phyloP scores from a whole-genome alignment of 37 sponge, comb jelly and placozoan genomes.

The Hexactinellida sp. region DNA sequence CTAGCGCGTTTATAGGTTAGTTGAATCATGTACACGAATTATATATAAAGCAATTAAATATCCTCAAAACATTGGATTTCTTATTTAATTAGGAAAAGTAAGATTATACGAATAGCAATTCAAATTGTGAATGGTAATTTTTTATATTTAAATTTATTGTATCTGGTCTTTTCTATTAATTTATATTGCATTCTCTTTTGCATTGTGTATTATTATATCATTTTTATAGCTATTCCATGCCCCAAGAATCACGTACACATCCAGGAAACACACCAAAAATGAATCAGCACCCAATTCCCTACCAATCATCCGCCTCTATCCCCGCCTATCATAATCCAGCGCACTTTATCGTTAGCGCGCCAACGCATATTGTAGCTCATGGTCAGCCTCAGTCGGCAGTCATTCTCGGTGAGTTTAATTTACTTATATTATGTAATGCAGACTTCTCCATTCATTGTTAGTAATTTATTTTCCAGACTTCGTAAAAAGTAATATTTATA shows the following conservation, averaged over 20 bases:
- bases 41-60: neutral
- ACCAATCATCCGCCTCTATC: neutral
- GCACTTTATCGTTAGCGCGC: slow-evolving; percentile 8
- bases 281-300: neutral
- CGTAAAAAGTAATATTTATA: too few species aligned
- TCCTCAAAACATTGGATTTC: neutral
- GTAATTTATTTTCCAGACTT: too few species aligned
- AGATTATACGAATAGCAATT: neutral
- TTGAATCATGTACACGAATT: neutral
- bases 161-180: neutral
- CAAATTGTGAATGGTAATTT: neutral
- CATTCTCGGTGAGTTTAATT: neutral
- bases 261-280: neutral
- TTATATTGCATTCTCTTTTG: too few species aligned
- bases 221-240: neutral
- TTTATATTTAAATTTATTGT: too few species aligned
- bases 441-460: too few species aligned
- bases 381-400: neutral
- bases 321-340: neutral
- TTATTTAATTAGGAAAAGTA: neutral
- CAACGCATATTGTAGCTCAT: neutral
- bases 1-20: neutral
- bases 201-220: neutral
- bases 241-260: neutral
- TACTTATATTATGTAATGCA: too few species aligned